Base-by-base conservation (phyloP, 2,797 vertebrate species). In the Emydoidea blandingii region DNA sequence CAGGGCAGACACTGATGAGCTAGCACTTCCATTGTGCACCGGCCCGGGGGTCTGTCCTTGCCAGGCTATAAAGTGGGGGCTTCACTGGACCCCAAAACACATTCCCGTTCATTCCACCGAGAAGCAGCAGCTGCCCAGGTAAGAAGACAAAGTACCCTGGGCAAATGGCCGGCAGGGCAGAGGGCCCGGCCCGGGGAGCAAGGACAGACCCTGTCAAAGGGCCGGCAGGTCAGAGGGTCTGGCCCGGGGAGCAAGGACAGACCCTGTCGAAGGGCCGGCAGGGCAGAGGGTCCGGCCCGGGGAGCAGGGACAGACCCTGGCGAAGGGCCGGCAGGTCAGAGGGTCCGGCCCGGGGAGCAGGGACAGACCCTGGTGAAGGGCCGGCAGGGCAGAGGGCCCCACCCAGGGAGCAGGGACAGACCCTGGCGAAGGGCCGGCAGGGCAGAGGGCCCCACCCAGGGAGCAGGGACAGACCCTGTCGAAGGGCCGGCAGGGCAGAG, bases 31-130 rank as follows among this genome's bases (percentile, higher is more conserved):
- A 98, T 99, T 99, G 98, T 99, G 97, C 62, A 10, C 90, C 85
- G 91, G 96, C 97, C 97, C 25, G 96, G 96, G 97, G 90, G 83
- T 98, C 96, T 98, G 98, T 97, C 98, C 98, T 99, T 99, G 99
- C 99, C 99, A 99, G 99, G 95, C 98, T 99, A 99, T 99, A 99
- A 99, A 99, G 98, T 95, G 80, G 97, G 96, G 95, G 97, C 93
- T 97, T 89, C 91, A 1, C 80, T 41, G 98, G 98, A 90, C 97
- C 98, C 98, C 97, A 97, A 97, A 98, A 98, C 98, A 98, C 98
- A 98, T 97, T 85, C 95, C 96, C 11, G 89, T 95, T 97, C 81
- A 72, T 97, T 96, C 98, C 98, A 94, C 96, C 97, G 97, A 98
- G 98, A 98, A 98, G 93, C 97, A 98, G 95, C 97, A 98, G 98